Base-by-base conservation (phyloP, 2,797 vertebrate genomes). In the Myripristis murdjan region DNA sequence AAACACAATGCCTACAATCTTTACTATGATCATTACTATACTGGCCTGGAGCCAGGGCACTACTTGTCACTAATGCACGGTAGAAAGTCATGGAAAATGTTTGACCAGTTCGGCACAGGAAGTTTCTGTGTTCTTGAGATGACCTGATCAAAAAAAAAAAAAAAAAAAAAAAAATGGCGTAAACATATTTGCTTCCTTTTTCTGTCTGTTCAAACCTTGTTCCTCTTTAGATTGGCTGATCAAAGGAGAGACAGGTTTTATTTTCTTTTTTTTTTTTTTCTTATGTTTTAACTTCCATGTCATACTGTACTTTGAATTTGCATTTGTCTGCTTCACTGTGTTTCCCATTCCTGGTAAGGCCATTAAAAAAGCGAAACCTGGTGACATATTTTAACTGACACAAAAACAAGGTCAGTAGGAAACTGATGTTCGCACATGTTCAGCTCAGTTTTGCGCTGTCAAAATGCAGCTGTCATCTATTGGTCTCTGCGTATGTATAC, bases 211-310 rank as follows among this genome's bases (percentile, higher is more conserved):
- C n/a, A 31, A 63, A 18, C n/a, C 31, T 26, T 24, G 70, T 89
- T 89, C 85, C 82, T 82, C 79, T 83, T 86, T 24, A 68, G 2
- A 23, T 15, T 9, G 23, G 48, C 22, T 49, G 39, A 80, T 61
- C 8, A 46, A 35, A 49, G 6, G 0, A n/a, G 2, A 14, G 1
- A 33, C 6, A 11, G 44, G 6, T 56, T 58, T 41, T 16, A 39
- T 15, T 18, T 46, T 39, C 15, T n/a, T 58, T 41, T 16, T 14
- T 15, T 18, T 46, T 39, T n/a, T 15, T 10, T 39, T n/a, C 15
- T 10, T 33, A 3, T 57, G 20, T 57, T 47, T 53, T 23, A 0
- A 35, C 39, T 16, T 52, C 31, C 37, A 24, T 53, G 31, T 33
- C 22, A 55, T 70, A 12, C 15, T 39, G 4, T 37, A 37, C n/a